Evolutionary conservation across 2,113 vertebrate species (phyloP).

Genomic region (Microtus montanus): DNA sequence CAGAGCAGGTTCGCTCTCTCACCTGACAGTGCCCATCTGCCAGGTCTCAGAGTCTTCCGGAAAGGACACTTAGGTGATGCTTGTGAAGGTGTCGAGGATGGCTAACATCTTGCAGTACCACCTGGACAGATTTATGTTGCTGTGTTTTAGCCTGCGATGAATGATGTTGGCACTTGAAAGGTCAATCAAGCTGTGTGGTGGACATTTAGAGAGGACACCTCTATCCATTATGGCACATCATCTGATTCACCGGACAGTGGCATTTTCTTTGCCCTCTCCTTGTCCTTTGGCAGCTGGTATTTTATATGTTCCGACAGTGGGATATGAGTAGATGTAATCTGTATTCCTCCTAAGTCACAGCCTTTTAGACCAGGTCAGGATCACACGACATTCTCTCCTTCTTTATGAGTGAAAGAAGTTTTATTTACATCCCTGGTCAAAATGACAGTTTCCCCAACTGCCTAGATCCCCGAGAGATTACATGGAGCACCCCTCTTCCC

Average conservation of each 20-base stretch:
- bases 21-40: background rate
- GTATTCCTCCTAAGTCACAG: background rate
- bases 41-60: background rate
- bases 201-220: background rate
- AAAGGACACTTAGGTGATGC: background rate
- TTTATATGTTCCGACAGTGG: background rate
- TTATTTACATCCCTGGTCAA: background rate
- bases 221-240: background rate
- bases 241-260: background rate
- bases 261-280: background rate
- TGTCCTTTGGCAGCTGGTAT: background rate
- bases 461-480: background rate
- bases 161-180: background rate
- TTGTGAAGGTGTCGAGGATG: background rate
- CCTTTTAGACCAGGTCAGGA: background rate
- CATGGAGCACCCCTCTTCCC: background rate
- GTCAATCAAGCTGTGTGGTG: background rate
- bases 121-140: background rate
- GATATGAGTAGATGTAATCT: background rate
- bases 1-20: background rate
- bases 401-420: background rate
- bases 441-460: background rate
- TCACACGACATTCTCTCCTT: background rate
- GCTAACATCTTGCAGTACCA: background rate
- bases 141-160: background rate